A percentile compares a stretch with the other conserved stretches of the same genome.
Evolutionary conservation across 2,797 vertebrate species (phyloP).

Genomic region (Parotocinclus haroldoi): DNA sequence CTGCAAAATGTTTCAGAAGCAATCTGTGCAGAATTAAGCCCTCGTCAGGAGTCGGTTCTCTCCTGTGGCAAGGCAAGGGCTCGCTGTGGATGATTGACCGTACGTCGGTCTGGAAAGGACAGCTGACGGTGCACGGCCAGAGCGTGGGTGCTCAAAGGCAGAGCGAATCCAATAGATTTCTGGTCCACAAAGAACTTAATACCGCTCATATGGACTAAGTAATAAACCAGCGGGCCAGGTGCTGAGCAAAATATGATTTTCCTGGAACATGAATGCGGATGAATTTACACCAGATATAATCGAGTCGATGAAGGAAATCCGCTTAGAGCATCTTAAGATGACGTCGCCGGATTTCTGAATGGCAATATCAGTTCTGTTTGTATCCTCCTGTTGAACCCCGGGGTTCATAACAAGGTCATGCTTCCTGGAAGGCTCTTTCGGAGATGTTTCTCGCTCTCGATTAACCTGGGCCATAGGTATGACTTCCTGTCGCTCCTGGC

Average conservation of each 20-base stretch:
- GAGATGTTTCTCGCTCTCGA: slow-evolving; percentile 54
- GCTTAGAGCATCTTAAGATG: slow-evolving; percentile 16
- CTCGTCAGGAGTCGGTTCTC: slow-evolving; percentile 16
- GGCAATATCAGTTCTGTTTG: slow-evolving; percentile 5
- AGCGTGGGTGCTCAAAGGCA: slow-evolving; percentile 23
- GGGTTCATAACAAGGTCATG: slow-evolving; percentile 34
- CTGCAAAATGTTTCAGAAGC: slow-evolving; percentile 31
- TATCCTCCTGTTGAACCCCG: slow-evolving; percentile 28
- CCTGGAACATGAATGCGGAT: slow-evolving; percentile 19
- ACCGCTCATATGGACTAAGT: slow-evolving; percentile 1
- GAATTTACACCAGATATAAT: slow-evolving; percentile 31
- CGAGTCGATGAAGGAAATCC: slow-evolving; percentile 38
- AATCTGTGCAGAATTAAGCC: slow-evolving; percentile 16
- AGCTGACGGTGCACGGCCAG: slow-evolving; percentile 16
- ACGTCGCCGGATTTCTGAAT: slow-evolving; percentile 1
- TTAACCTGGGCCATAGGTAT: slow-evolving; percentile 37
- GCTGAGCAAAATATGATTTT: slow-evolving; percentile 30
- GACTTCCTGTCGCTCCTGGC: slow-evolving; percentile 54
- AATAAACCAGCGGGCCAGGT: slow-evolving; percentile 21
- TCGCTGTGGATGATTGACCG: slow-evolving; percentile 20
- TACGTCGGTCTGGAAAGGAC: slow-evolving; percentile 5
- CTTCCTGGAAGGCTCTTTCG: slow-evolving; percentile 65
- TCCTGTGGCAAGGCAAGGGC: slow-evolving; percentile 19
- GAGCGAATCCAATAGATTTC: slow-evolving; percentile 24
- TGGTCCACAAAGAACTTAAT: slow-evolving; percentile 4